Conservation (phyloP, 1,140 invertebrate species). For the Odontomachus brunneus region DNA sequence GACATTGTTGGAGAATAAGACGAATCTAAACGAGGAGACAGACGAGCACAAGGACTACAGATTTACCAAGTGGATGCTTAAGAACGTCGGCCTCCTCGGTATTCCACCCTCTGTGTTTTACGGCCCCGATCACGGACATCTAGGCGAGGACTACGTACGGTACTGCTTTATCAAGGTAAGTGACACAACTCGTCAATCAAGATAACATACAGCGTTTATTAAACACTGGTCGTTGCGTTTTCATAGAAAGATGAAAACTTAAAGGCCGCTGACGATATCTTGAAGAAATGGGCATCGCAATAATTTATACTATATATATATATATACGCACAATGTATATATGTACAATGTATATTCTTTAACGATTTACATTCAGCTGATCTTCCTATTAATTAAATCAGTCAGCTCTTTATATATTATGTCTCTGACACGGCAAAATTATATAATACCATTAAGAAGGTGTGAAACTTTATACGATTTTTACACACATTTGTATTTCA, state of each 20-base stretch:
- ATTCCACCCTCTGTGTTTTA: conserved; percentile 99
- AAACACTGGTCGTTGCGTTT: conserved; percentile 29
- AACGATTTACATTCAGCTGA: neutral
- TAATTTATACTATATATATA: conserved; percentile 1
- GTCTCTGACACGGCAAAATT: neutral
- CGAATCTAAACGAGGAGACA: conserved; percentile 88
- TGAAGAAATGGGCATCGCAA: conserved; percentile 87
- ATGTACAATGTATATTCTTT: neutral
- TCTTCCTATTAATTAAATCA: neutral
- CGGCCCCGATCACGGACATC: conserved; percentile 91
- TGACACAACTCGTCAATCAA: conserved; percentile 10
- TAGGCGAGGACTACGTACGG: conserved; percentile 95
- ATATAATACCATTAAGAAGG: neutral
- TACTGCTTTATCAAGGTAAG: conserved; percentile 97
- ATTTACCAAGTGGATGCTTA: conserved; percentile 98
- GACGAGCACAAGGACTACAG: conserved; percentile 94
- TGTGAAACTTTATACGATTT: neutral
- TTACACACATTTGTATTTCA: conserved; percentile 12
- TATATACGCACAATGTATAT: neutral
- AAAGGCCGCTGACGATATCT: conserved; percentile 88
- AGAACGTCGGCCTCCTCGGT: conserved; percentile 95
- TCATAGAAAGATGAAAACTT: conserved; percentile 91
- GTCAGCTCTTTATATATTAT: neutral
- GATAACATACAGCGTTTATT: neutral
- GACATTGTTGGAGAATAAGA: conserved; percentile 89